Evolutionary conservation across 2,113 vertebrate species (phyloP), one percentile per base, ranked within the genome.

Genomic region (Sinosuthora webbiana): DNA sequence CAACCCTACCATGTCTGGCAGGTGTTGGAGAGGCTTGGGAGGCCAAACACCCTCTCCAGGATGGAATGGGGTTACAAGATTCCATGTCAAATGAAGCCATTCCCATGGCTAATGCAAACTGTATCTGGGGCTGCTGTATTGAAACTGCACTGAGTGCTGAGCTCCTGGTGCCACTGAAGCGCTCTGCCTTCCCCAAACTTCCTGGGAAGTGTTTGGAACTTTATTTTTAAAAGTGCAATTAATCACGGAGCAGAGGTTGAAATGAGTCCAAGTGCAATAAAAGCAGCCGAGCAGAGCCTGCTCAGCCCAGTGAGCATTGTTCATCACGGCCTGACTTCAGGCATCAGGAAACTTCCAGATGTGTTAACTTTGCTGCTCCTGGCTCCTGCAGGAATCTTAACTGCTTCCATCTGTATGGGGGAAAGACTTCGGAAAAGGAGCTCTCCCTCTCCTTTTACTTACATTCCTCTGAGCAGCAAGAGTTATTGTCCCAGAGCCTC

Each of bases 351-450:
- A 91, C 95, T 96, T 95, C 94, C 97, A 96, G 92, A 97, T 96
- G 95, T 94, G 91, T 92, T 95, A 97, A 95, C 90, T 96, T 95
- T 90, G 92, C 89, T 10, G 49, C 94, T 97, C 83, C 94, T 93
- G 94, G 93, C 92, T 97, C 89, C 95, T 94, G 90, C 95, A 96
- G 93, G 92, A 97, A 97, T 96, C 95, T 97, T 97, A 97, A 97
- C 95, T 94, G 95, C 85, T 97, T 96, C 94, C 97, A 97, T 94
- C 95, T 97, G 96, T 77, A 92, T 0, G 0, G 85, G 60, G 62
- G 20, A 94, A 90, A 93, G 70, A 75, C 76, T 89, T 90, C 0
- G 0, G 82, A 67, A 95, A 79, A 89, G 85, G 55, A 57, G 68
- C 62, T 76, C 68, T 73, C 73, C 57, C 53, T 82, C 65, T 78